Evolutionary conservation across 2,888 invertebrate species (phyloP).

Genomic region (Bombylius discolor): DNA sequence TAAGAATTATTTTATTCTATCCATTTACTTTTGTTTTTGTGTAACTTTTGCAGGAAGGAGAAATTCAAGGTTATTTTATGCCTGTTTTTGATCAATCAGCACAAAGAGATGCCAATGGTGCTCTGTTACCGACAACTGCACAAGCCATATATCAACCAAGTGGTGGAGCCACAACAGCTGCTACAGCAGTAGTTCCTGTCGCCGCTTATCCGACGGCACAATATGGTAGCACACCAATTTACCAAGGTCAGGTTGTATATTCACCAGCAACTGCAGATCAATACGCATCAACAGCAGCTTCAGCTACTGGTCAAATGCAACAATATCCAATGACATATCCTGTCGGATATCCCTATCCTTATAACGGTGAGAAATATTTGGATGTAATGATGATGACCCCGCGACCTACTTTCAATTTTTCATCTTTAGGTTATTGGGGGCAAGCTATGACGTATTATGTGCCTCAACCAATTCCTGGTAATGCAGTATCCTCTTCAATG

Average conservation of each 20-base stretch:
- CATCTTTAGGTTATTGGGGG: conserved; percentile 27
- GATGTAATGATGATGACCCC: not conserved
- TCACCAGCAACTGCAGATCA: conserved; percentile 36
- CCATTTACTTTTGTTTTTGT: conserved; percentile 6
- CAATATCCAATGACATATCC: conserved; percentile 36
- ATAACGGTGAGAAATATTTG: conserved; percentile 24
- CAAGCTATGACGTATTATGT: conserved; percentile 36
- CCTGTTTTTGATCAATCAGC: conserved; percentile 34
- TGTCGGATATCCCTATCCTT: conserved; percentile 35
- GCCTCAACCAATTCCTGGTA: conserved; percentile 28
- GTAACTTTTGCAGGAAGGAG: conserved; percentile 23
- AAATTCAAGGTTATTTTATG: conserved; percentile 35
- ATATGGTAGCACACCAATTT: conserved; percentile 31
- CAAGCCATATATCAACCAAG: conserved; percentile 30
- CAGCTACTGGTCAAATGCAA: conserved; percentile 27
- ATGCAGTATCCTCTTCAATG: conserved; percentile 26
- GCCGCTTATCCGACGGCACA: conserved; percentile 32
- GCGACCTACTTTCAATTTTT: not conserved
- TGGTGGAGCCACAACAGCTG: conserved; percentile 23
- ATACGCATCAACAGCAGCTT: conserved; percentile 20
- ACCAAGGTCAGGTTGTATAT: conserved; percentile 35
- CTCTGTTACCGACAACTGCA: conserved; percentile 26
- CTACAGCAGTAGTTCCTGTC: conserved; percentile 30
- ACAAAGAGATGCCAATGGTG: conserved; percentile 24
- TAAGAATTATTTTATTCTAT: not conserved